Evolutionary conservation across 1,140 invertebrate genomes (phyloP).

Genomic region (Leucophenga varia): DNA sequence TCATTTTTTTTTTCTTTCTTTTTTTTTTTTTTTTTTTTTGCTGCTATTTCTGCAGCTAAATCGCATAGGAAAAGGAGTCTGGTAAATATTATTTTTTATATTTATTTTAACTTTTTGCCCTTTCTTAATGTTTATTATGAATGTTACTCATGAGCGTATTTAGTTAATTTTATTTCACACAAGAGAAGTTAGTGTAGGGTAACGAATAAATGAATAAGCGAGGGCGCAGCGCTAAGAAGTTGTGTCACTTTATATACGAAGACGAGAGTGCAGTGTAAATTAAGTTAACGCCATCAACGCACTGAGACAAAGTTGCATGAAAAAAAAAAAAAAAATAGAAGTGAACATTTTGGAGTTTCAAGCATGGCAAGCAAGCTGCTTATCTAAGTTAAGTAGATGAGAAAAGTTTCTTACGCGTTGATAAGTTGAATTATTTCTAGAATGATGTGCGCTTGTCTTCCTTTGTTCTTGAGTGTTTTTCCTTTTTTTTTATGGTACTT

Average conservation of each 20-base stretch:
- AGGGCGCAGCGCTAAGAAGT: conserved; percentile 8
- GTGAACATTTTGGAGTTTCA: neutral
- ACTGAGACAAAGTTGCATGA: conserved; percentile 17
- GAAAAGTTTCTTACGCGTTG: conserved; percentile 49
- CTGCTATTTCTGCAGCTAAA: no score
- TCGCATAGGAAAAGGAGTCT: no score
- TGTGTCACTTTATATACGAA: no score
- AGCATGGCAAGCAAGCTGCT: conserved; percentile 21
- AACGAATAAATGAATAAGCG: no score
- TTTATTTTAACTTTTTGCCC: conserved; percentile 47
- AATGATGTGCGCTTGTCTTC: no score
- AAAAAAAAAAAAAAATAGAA: neutral
- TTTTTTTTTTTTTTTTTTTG: no score
- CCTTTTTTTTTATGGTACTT: no score
- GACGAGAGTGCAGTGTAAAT: conserved; percentile 37
- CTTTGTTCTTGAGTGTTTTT: no score
- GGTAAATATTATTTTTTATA: conserved; percentile 56
- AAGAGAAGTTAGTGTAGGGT: conserved; percentile 34
- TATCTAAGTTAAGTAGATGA: conserved; percentile 53
- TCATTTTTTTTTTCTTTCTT: conserved; percentile 8
- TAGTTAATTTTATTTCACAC: conserved; percentile 57
- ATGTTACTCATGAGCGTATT: conserved; percentile 56
- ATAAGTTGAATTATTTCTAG: conserved; percentile 49
- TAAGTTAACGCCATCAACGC: conserved; percentile 49
- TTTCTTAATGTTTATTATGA: conserved; percentile 55